Conservation (phyloP, 2,888 invertebrate species). For the Isoperla grammatica region DNA sequence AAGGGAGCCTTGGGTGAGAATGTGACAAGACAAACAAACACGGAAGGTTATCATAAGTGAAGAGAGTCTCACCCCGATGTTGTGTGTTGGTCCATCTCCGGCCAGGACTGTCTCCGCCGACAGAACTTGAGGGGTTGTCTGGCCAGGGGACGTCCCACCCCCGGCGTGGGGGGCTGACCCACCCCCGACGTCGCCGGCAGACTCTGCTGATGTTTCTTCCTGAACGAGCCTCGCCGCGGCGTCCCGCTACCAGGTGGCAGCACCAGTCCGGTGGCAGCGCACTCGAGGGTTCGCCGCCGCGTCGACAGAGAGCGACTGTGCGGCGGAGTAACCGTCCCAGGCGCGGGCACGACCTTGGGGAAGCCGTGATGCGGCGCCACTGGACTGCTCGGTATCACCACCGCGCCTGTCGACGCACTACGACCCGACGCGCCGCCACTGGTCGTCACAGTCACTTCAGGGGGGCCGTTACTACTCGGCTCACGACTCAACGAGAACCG, state of each 20-base stretch:
- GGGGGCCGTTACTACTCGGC: conserved; percentile 40
- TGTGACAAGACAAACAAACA: no score
- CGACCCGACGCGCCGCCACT: conserved; percentile 42
- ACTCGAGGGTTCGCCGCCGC: conserved; percentile 59
- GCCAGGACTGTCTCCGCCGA: conserved; percentile 73
- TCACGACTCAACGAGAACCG: conserved; percentile 65
- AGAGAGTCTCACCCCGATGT: conserved; percentile 75
- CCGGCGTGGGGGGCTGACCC: conserved; percentile 11
- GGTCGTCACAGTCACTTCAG: conserved; percentile 4
- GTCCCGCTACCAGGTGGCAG: conserved; percentile 39
- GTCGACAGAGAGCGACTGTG: conserved; percentile 40
- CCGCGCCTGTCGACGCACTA: conserved; percentile 41
- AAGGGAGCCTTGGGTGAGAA: no score
- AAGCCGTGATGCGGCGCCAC: conserved; percentile 49
- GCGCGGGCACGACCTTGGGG: conserved; percentile 66
- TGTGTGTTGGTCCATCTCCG: conserved; percentile 76
- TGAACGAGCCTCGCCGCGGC: conserved; percentile 47
- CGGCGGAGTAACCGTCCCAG: conserved; percentile 47
- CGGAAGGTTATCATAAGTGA: no score
- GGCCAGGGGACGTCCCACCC: conserved; percentile 38
- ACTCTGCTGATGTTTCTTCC: conserved; percentile 48
- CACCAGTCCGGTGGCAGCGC: conserved; percentile 40
- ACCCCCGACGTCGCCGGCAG: conserved; percentile 43
- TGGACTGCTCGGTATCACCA: conserved; percentile 36
- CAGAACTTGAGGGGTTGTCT: conserved; percentile 68